Evolutionary conservation across 2,113 vertebrate species (phyloP), one percentile per base, ranked within the genome.

Genomic region (Lutjanus erythropterus): DNA sequence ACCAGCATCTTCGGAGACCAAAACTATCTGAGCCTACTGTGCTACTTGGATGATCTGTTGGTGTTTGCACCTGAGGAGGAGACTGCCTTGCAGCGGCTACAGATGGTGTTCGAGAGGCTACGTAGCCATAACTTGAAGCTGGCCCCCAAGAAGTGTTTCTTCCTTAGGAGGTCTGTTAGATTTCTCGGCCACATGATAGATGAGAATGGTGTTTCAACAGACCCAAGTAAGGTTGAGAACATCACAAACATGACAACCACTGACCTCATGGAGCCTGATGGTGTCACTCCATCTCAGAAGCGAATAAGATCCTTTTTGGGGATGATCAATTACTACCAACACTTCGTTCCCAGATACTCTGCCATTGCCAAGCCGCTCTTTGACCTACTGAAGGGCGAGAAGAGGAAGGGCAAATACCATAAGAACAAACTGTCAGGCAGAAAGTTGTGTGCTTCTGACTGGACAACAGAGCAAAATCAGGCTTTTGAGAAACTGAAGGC

Each of bases 1-100:
- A 49, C 47, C 47, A 49, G 47, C 6, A 71, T 85, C 10, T 85
- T 85, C 19, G 53, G 71, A 5, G 53, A 85, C 29, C 52, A 80
- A 3, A 85, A 80, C 14, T 71, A 37, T 16, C 4, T 66, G 8
- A 64, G 15, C 8, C 12, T 84, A 0, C 2, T 79, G 0, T 79
- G 71, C 25, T 75, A 80, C 12, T 49, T 84, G 1, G 50, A 84
- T 49, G 65, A 84, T 23, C 1, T 85, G 1, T 42, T 81, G 31
- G 83, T 77, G 11, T 81, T 81, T 62, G 73, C 55, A 0, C 59
- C 50, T 2, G 27, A 75, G 15, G 70, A 64, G 21, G 35, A 52
- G 1, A 46, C 41, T 4, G 70, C 70, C 0, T 25, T 79, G 10
- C 11, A 5, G 3, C 2, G 39, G 0, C 39, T 71, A 11, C 12